A percentile compares a stretch with the other conserved stretches of the same genome.
Conservation (phyloP, 2,888 invertebrate species). For the Formica aserva region DNA sequence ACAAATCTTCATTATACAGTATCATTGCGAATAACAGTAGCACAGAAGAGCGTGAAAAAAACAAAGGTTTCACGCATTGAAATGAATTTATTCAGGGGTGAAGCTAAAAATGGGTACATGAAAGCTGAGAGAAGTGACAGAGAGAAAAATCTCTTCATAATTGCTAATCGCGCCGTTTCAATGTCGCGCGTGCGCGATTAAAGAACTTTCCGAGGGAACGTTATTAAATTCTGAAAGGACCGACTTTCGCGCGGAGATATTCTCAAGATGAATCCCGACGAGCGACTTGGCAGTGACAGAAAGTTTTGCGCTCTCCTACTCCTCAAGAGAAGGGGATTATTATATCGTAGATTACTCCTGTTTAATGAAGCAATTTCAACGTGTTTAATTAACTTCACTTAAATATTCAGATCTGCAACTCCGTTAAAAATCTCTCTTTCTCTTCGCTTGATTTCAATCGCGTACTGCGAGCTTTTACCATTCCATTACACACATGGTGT, state of each 20-base stretch:
- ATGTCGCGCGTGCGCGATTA: conserved; percentile 55
- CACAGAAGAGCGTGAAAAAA: background rate
- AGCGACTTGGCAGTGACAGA: conserved; percentile 53
- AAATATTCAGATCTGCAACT: conserved; percentile 48
- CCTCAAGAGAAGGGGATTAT: conserved; percentile 37
- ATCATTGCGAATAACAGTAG: conserved; percentile 22
- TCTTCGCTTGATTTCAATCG: conserved; percentile 33
- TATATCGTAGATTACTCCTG: conserved; percentile 55
- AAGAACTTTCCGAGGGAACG: conserved; percentile 52
- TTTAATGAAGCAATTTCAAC: conserved; percentile 57
- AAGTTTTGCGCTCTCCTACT: conserved; percentile 43
- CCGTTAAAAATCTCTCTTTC: conserved; percentile 31
- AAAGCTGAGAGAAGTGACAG: conserved; percentile 9
- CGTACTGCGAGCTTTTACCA: background rate
- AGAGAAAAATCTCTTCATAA: conserved; percentile 48
- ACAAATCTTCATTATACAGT: conserved; percentile 21
- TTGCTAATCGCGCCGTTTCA: conserved; percentile 52
- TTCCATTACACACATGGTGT: background rate
- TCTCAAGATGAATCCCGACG: conserved; percentile 56
- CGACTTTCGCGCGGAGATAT: conserved; percentile 51
- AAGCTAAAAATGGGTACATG: conserved; percentile 34
- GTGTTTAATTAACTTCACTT: conserved; percentile 54
- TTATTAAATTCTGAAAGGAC: conserved; percentile 56
- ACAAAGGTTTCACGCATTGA: conserved; percentile 14
- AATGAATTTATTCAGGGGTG: conserved; percentile 34